Base-by-base conservation (phyloP, 2,888 invertebrate genomes). In the Heliconius ismenius region DNA sequence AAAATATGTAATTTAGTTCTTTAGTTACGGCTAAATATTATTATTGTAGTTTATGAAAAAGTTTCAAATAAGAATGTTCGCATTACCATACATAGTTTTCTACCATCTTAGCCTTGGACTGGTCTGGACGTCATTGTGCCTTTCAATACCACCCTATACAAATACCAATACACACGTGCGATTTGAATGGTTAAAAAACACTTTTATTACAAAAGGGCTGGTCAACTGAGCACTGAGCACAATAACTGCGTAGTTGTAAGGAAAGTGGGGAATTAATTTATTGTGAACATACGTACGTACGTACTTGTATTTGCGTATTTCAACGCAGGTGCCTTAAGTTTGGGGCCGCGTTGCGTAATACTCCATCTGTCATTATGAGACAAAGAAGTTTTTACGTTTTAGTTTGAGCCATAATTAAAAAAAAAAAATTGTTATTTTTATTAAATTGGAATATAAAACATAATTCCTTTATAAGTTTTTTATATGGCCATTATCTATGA, bases 101-200 rank as follows among this genome's bases (percentile, higher is more conserved):
- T 73, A 76, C 78, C 76, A 65, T 60, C 64, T 77, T 83, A 84
- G 80, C 85, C 85, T 85, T 83, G 84, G 83, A 86, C 86, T 85
- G 85, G 86, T 86, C 81, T 75, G 78, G 81, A 79, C 81, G 79
- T 75, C 76, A 84, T 82, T 83, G 81, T 83, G 82, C 82, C 88
- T 90, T 90, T 89, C 85, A 88, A 87, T 82, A 74, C 79, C 82
- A 83, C 88, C 88, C 89, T 85, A 81, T 86, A 85, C 77, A 76
- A 76, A 76, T 60, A 65, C 24, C 73, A 58, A 76, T 76, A 83
- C 86, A 91, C 92, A 93, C 92, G 92, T 92, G 92, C 92, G 84
- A 82, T 80, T 83, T 89, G 88, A 89, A 88, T 88, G 86, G 83
- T 78, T 32, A 54, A 64, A 70, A 24, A 65, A 73, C 65, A 43